Evolutionary conservation across 2,888 invertebrate genomes (phyloP).

Genomic region (Caenorhabditis auriculariae): DNA sequence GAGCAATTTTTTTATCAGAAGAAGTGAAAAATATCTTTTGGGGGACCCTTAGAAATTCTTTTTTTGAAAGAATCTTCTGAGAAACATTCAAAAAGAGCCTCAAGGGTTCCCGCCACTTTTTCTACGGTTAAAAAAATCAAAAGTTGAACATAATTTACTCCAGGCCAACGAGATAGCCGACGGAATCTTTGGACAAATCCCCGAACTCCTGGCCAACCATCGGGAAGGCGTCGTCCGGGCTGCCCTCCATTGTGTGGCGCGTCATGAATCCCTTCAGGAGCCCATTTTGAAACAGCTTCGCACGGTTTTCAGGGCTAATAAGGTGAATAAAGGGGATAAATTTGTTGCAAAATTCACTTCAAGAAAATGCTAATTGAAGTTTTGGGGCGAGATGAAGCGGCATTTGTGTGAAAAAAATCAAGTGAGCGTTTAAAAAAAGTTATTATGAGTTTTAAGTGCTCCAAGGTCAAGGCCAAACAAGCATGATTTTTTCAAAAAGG

Average conservation of each 20-base stretch:
- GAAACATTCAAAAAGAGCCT: too few relatives aligned
- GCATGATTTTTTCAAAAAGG: too few relatives aligned
- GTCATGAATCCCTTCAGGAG: constrained; percentile 19
- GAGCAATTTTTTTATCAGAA: background rate
- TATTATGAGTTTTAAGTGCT: too few relatives aligned
- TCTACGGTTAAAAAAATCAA: too few relatives aligned
- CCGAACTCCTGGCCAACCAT: constrained; percentile 18
- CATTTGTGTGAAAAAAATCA: background rate
- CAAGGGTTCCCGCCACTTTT: too few relatives aligned
- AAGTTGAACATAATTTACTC: background rate
- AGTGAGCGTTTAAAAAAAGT: too few relatives aligned
- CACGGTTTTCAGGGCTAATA: constrained; percentile 19
- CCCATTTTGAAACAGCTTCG: constrained; percentile 25
- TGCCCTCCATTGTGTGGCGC: constrained; percentile 18
- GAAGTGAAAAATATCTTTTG: too few relatives aligned
- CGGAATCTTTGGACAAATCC: constrained; percentile 21
- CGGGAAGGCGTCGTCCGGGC: constrained; percentile 23
- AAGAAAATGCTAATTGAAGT: too few relatives aligned
- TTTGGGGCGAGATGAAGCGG: background rate
- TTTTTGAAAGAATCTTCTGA: too few relatives aligned
- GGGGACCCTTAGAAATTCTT: too few relatives aligned
- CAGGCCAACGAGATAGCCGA: constrained; percentile 36
- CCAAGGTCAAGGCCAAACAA: too few relatives aligned
- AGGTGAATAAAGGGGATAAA: constrained; percentile 13
- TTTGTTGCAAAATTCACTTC: too few relatives aligned